Conservation (phyloP, 2,888 invertebrate species). For the Rotaria macrura region DNA sequence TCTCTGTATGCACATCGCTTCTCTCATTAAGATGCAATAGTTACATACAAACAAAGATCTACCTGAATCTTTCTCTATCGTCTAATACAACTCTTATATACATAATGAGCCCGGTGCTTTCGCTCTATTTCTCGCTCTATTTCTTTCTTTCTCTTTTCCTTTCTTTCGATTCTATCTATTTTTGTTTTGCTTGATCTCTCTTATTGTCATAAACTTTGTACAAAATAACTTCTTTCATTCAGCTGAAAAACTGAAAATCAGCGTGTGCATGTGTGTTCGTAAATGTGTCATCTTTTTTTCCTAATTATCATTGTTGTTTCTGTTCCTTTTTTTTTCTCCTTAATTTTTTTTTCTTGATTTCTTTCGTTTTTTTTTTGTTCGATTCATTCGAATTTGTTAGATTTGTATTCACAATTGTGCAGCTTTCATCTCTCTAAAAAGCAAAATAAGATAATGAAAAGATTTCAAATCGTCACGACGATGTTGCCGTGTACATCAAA, state of each 20-base stretch:
- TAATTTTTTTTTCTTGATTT: neutral
- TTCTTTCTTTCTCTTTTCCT: no score
- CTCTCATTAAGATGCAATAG: neutral
- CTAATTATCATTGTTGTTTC: neutral
- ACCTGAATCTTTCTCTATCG: neutral
- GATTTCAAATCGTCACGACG: neutral
- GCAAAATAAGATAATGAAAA: slow-evolving; percentile 7
- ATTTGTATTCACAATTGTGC: slow-evolving; percentile 10
- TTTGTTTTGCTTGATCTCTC: neutral
- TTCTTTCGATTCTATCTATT: slow-evolving; percentile 9
- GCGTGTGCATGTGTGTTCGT: slow-evolving; percentile 1
- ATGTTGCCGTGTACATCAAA: neutral
- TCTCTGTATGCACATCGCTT: neutral
- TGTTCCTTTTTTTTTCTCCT: neutral
- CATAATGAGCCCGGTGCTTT: neutral
- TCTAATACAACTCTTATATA: neutral
- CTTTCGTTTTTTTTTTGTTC: slow-evolving; percentile 4
- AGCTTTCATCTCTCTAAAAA: slow-evolving; percentile 4
- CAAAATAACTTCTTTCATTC: neutral
- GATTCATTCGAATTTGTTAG: slow-evolving; percentile 10
- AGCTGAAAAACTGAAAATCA: neutral
- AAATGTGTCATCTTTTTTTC: neutral
- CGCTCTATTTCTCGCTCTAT: no score
- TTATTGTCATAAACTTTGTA: slow-evolving; percentile 3
- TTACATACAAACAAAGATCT: slow-evolving; percentile 8